phyloP scores from a whole-genome alignment of 2,888 invertebrate species.

The Himalopsyche tibetana region DNA sequence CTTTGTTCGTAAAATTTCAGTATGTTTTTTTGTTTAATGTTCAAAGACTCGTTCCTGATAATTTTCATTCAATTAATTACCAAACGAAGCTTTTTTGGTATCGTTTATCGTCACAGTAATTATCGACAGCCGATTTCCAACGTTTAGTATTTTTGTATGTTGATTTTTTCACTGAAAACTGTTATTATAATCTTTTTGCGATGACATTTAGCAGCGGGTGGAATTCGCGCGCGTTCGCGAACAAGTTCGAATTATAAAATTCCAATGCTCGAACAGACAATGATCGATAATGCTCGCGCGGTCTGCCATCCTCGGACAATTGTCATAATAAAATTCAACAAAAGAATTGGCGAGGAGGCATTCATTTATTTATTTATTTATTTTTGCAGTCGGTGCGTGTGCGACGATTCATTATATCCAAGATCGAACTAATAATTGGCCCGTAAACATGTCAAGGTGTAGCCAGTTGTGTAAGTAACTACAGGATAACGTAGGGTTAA shows the following conservation, averaged over 20 bases:
- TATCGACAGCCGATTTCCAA: slow-evolving; percentile 10
- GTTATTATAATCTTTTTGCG: slow-evolving; percentile 43
- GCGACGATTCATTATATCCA: slow-evolving; percentile 56
- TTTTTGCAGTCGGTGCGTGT: slow-evolving; percentile 38
- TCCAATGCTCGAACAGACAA: slow-evolving; percentile 54
- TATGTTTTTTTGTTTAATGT: neutral
- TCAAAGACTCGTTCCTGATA: neutral
- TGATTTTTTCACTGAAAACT: slow-evolving; percentile 23
- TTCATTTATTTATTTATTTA: slow-evolving; percentile 45
- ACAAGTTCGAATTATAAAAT: slow-evolving; percentile 59
- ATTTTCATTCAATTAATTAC: neutral
- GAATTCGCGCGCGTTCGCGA: slow-evolving; percentile 44
- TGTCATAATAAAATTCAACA: slow-evolving; percentile 59
- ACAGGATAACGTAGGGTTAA: slow-evolving; percentile 47
- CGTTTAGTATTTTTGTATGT: neutral
- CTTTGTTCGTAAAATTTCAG: neutral
- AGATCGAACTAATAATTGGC: slow-evolving; percentile 76
- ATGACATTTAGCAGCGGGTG: slow-evolving; percentile 15
- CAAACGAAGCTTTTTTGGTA: neutral
- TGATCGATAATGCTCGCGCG: slow-evolving; percentile 56
- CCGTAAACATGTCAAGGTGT: slow-evolving; percentile 79
- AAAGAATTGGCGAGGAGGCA: slow-evolving; percentile 57
- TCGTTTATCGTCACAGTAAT: slow-evolving; percentile 1
- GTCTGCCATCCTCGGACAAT: slow-evolving; percentile 48
- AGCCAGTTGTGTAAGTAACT: slow-evolving; percentile 35